phyloP scores from a whole-genome alignment of 2,797 vertebrate species.

The Molossus alvarezi region DNA sequence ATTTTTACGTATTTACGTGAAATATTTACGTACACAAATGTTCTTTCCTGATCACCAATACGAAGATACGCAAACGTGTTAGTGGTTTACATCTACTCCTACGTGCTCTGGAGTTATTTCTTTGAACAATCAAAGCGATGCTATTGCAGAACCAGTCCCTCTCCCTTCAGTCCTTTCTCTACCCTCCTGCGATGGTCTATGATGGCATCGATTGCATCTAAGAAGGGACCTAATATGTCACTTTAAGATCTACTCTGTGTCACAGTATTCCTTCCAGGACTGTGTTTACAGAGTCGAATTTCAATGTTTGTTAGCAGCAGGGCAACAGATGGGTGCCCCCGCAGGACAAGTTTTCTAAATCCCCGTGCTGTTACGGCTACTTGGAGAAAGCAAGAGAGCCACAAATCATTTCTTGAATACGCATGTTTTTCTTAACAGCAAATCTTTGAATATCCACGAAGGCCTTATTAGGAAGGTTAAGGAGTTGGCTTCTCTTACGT shows the following conservation, averaged over 20 bases:
- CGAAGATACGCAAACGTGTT: neutral
- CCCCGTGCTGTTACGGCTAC: neutral
- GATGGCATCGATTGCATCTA: neutral
- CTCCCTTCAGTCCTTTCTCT: neutral
- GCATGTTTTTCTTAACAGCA: neutral
- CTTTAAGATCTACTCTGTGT: neutral
- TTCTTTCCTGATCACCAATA: neutral
- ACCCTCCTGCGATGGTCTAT: neutral
- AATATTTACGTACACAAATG: neutral
- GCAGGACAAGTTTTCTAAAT: neutral
- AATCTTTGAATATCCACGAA: neutral
- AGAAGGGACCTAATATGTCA: slow-evolving; percentile 35
- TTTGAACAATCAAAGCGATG: neutral
- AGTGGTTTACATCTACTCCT: neutral
- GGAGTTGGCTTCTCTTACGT: neutral
- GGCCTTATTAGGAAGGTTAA: slow-evolving; percentile 9
- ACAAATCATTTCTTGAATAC: neutral
- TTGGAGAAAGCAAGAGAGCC: neutral
- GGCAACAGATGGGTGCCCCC: neutral
- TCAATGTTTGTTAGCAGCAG: neutral
- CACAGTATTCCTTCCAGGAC: neutral
- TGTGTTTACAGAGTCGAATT: neutral
- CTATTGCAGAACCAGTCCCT: neutral
- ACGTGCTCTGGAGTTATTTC: neutral
- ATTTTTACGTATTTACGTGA: neutral